Evolutionary conservation across 2,113 vertebrate genomes (phyloP), one percentile per base, ranked within the genome.

Genomic region (Pygoscelis antarcticus): DNA sequence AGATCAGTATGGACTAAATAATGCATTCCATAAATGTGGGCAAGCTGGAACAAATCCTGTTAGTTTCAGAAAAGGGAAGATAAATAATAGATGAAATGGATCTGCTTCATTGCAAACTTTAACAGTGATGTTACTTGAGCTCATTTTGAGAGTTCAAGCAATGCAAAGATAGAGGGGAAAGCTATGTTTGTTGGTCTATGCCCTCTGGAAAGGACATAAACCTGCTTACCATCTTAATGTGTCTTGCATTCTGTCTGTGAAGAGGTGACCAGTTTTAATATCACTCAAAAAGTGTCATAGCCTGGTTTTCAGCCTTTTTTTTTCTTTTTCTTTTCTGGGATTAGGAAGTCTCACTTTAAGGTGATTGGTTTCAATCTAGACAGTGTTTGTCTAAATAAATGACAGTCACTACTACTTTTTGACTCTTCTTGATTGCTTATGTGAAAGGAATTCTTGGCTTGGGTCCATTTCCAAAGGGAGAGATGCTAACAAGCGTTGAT

Each of bases 291-390:
- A 40, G 34, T 27, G 3, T 10, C 19, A 70, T 16, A 69, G 29
- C 7, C 34, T 65, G 8, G 0, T 3, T 60, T 58, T n/a, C 44
- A 7, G 17, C 44, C 44, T 46, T 15, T 13, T 9, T 7, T 26
- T 17, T 6, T 20, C 7, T 19, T 57, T 64, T 61, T n/a, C 1
- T 58, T 77, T n/a, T 61, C 23, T 40, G 8, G 30, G 30, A 51
- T 61, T 23, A 71, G 36, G 8, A 79, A 38, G 7, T 54, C 10
- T 70, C 49, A 26, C 9, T 89, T 88, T 29, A 57, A 81, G 44
- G 5, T 61, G 14, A 11, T 26, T 66, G 49, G 4, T 89, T 91
- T 93, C 32, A 58, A 10, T 49, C 42, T 64, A 88, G 36, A 34
- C 14, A 62, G 16, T 16, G 7, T 95, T 94, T 75, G 9, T 42